These are phyloP conservation scores for Trichacis sp. DNA, from an alignment of 2,888 invertebrate genomes.

Conservation along the genomic window DNA sequence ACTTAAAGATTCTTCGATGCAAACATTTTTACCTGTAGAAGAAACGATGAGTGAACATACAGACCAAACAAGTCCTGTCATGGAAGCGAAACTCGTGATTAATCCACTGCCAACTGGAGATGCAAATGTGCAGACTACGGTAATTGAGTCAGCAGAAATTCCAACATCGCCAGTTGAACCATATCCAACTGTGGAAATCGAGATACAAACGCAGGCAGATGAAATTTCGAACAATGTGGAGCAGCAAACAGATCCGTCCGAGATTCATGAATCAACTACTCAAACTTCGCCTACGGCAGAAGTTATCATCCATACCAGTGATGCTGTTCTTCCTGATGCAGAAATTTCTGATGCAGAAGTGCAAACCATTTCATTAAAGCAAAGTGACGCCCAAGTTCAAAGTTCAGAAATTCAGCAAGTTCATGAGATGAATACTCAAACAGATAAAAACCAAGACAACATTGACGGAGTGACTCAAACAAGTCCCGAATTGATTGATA, in stretches of 20 bases:
- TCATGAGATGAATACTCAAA: conserved; percentile 54
- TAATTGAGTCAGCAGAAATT: conserved; percentile 49
- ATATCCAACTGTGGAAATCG: conserved; percentile 68
- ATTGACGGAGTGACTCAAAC: conserved; percentile 50
- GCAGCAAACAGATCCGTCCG: conserved; percentile 61
- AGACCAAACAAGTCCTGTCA: conserved; percentile 62
- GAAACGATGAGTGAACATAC: conserved; percentile 66
- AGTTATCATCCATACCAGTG: conserved; percentile 56
- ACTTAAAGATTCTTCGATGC: conserved; percentile 70
- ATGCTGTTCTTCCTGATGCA: conserved; percentile 54
- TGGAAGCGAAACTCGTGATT: conserved; percentile 50
- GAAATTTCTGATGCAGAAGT: conserved; percentile 62
- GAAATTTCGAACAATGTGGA: conserved; percentile 47
- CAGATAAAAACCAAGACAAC: conserved; percentile 20
- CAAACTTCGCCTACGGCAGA: conserved; percentile 63
- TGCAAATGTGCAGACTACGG: conserved; percentile 69
- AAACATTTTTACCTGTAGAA: conserved; percentile 67
- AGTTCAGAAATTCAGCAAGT: conserved; percentile 51
- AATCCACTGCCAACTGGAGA: conserved; percentile 56
- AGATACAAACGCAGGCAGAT: conserved; percentile 69
- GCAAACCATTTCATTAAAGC: conserved; percentile 70
- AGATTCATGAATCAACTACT: conserved; percentile 64
- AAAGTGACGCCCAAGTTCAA: conserved; percentile 63
- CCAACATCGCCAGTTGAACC: conserved; percentile 58
- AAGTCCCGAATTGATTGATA: conserved; percentile 45